phyloP scores from a whole-genome alignment of 2,888 invertebrate genomes.

The Phytoseiulus persimilis region DNA sequence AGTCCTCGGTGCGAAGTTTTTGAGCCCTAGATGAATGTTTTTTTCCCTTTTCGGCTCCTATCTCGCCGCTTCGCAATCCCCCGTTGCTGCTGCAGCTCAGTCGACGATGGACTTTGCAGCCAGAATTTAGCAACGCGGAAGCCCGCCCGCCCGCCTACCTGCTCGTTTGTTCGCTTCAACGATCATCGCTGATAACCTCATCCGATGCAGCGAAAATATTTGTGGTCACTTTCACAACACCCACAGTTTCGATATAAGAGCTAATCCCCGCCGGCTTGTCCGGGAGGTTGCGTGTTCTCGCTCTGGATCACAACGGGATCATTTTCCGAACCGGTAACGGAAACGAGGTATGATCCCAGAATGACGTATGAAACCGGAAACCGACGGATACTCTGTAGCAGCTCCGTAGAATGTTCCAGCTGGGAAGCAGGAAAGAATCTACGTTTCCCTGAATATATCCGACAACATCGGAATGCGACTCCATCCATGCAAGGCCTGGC shows the following conservation, averaged over 20 bases:
- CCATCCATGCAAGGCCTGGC: too few species aligned
- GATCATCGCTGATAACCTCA: not conserved
- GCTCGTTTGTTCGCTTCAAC: not conserved
- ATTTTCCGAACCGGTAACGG: too few species aligned
- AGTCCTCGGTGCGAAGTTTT: not conserved
- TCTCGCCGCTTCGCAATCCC: not conserved
- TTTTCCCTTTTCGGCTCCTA: not conserved
- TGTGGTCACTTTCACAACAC: not conserved
- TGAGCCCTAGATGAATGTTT: not conserved
- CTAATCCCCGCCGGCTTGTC: not conserved
- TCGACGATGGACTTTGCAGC: not conserved
- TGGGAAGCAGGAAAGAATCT: too few species aligned
- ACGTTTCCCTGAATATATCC: too few species aligned
- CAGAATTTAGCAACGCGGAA: not conserved
- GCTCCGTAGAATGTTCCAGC: too few species aligned
- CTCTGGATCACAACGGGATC: too few species aligned
- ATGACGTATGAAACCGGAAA: too few species aligned
- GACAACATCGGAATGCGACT: too few species aligned
- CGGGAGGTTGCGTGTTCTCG: not conserved
- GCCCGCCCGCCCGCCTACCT: not conserved
- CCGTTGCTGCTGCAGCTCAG: not conserved
- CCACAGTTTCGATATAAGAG: not conserved
- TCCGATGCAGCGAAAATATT: not conserved
- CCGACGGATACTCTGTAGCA: too few species aligned
- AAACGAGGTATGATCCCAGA: too few species aligned